Percentiles rank a stretch among this genome's conserved stretches.
Conservation (phyloP, 1,140 invertebrate genomes). For the Notospermus geniculatus region DNA sequence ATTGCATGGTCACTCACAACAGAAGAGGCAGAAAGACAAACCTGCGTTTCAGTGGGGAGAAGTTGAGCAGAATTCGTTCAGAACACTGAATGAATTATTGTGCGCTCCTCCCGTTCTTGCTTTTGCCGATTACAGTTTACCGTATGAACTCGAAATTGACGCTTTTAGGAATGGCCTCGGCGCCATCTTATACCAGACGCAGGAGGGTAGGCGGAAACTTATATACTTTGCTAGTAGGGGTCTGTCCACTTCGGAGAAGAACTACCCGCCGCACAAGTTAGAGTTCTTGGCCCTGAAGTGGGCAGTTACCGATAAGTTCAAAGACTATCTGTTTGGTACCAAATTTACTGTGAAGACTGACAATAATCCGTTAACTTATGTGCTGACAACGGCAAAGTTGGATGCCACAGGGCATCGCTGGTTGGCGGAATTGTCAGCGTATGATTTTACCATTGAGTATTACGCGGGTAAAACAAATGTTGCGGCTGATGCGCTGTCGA, state of each 20-base stretch:
- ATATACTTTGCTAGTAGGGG: slow-evolving; percentile 15
- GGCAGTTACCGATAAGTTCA: slow-evolving; percentile 16
- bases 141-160: slow-evolving; percentile 30
- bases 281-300: slow-evolving; percentile 17
- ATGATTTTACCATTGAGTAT: too few relatives aligned
- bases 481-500: too few relatives aligned
- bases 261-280: slow-evolving; percentile 12
- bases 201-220: slow-evolving; percentile 10
- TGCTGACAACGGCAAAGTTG: slow-evolving; percentile 8
- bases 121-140: slow-evolving; percentile 22
- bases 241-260: not conserved
- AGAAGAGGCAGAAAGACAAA: slow-evolving; percentile 3
- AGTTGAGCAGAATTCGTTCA: slow-evolving; percentile 14
- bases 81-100: slow-evolving; percentile 17
- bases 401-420: slow-evolving; percentile 3
- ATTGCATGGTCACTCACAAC: slow-evolving; percentile 10
- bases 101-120: slow-evolving; percentile 21
- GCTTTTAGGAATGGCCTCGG: slow-evolving; percentile 30
- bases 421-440: too few relatives aligned
- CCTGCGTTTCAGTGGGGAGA: slow-evolving; percentile 12
- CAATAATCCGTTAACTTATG: slow-evolving; percentile 15
- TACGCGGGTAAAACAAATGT: too few relatives aligned
- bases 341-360: slow-evolving; percentile 7
- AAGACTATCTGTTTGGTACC: slow-evolving; percentile 14
- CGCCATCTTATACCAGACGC: slow-evolving; percentile 32